Evolutionary conservation across 2,888 invertebrate genomes (phyloP).

Genomic region (Scotopteryx bipunctaria): DNA sequence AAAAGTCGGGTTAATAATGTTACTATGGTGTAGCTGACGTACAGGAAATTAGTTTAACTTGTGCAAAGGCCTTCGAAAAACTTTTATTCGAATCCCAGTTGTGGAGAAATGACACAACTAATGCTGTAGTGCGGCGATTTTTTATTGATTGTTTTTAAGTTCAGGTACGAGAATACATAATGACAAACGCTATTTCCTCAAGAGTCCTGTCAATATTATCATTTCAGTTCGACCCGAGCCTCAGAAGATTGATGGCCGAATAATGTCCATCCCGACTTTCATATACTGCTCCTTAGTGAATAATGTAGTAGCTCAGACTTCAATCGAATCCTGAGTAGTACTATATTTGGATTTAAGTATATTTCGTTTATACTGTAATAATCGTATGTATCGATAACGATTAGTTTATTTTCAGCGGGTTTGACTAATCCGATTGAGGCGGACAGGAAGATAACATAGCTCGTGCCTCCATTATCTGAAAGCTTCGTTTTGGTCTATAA

Average conservation of each 20-base stretch:
- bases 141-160: no score
- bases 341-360: no score
- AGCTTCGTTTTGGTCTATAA: not conserved
- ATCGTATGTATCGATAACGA: no score
- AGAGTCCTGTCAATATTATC: conserved; percentile 27
- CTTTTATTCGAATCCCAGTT: no score
- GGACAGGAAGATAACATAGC: not conserved
- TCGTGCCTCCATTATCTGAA: conserved; percentile 3
- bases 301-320: conserved; percentile 32
- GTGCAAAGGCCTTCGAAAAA: not conserved
- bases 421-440: conserved; percentile 12
- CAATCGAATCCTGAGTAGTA: conserved; percentile 1
- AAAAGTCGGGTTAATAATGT: conserved; percentile 1
- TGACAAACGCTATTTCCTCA: no score
- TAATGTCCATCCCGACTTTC: conserved; percentile 43
- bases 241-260: conserved; percentile 56
- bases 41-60: conserved; percentile 13
- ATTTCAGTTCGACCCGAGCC: conserved; percentile 25
- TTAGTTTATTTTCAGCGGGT: conserved; percentile 3
- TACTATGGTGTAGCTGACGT: conserved; percentile 4
- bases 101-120: no score
- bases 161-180: no score
- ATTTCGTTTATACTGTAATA: no score
- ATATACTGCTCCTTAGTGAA: conserved; percentile 34
- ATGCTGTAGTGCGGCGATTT: no score